A percentile compares a stretch with the other conserved stretches of the same genome.
Conservation (phyloP, 2,888 invertebrate species). For the Tanytarsus gracilentus region DNA sequence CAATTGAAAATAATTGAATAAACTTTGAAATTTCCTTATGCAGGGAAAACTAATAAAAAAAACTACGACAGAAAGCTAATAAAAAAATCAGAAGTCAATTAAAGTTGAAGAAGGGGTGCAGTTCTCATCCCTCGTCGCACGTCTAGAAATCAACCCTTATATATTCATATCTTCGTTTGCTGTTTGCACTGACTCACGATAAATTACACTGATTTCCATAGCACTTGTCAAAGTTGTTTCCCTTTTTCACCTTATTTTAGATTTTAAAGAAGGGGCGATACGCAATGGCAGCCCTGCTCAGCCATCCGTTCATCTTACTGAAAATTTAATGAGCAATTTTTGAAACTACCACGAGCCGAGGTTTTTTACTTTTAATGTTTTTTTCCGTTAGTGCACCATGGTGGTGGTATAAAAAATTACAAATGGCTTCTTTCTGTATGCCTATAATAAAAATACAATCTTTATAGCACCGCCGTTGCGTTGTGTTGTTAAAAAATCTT, state of each 20-base stretch:
- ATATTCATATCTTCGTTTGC: constrained; percentile 1
- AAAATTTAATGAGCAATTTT: constrained; percentile 27
- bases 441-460: not conserved
- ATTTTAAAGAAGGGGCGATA: not conserved
- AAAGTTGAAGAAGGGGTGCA: not conserved
- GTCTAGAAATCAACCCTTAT: constrained; percentile 23
- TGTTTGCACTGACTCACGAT: constrained; percentile 25
- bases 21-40: too few relatives aligned
- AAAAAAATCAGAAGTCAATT: too few relatives aligned
- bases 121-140: not conserved
- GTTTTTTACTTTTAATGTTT: too few relatives aligned
- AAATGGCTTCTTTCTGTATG: not conserved
- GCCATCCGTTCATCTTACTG: constrained; percentile 25
- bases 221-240: constrained; percentile 11
- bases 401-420: too few relatives aligned
- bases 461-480: not conserved
- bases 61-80: too few relatives aligned
- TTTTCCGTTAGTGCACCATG: too few relatives aligned
- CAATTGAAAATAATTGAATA: too few relatives aligned
- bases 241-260: not conserved
- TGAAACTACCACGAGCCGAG: not conserved
- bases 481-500: constrained; percentile 1
- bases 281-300: constrained; percentile 12
- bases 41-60: too few relatives aligned
- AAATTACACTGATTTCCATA: constrained; percentile 29